Evolutionary conservation across 1,140 invertebrate genomes (phyloP), one percentile per base, ranked within the genome.

Genomic region (Penaeus japonicus): DNA sequence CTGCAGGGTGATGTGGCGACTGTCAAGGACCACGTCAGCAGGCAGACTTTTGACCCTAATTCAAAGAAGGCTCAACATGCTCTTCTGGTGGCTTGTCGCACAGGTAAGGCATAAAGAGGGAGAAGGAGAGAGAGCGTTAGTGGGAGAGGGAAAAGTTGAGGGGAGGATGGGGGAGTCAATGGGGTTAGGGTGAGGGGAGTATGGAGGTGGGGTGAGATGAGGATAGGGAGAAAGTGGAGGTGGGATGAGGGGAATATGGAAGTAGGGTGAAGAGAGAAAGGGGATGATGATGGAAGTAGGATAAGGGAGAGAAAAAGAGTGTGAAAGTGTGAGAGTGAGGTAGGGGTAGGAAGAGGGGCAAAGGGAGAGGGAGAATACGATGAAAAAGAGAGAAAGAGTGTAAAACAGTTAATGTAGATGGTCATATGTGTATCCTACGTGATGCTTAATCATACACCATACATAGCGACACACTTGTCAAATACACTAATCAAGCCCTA

Each of bases 41-140:
- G 84, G 24, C 86, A 75, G 55, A 91, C 89, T 22, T 91, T 91
- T 80, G 89, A 90, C 62, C 79, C 89, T 20, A 83, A 22, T 22
- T 82, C 86, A 15, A 91, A 91, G 87, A 90, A 89, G 65, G 78
- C 89, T 18, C 86, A 91, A 62, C 89, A 91, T 80, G 89, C 89
- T n/a, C 81, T 90, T 17, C 65, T 91, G 27, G 87, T 85, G 20
- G 87, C 90, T 75, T 89, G 85, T 59, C 83, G 89, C 84, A 75
- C 86, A 70, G 89, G 87, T 87, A 62, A 55, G 24, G 22, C 17
- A 32, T 0, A 15, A 22, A 30, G 20, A 30, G 35, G 10, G 24
- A 32, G 20, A 90, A 2, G 53, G 53, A 27, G n/a, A 27, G n/a
- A n/a, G 20, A 24, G n/a, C 7, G 22, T 53, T 79, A n/a, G 27